Evolutionary conservation across 2,888 invertebrate species (phyloP).

Genomic region (Drosophila formosana): DNA sequence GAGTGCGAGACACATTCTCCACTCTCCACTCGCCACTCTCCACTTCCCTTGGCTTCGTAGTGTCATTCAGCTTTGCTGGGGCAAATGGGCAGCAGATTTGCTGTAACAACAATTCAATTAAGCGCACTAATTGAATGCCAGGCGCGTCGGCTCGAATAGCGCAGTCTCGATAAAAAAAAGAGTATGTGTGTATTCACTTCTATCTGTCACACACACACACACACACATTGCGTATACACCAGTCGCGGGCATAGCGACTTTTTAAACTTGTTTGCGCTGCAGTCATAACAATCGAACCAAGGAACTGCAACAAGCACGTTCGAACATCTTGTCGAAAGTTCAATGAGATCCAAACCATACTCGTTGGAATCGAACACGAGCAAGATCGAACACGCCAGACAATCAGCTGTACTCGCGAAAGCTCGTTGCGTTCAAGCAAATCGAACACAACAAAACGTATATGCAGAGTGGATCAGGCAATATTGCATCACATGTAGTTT

Average conservation of each 20-base stretch:
- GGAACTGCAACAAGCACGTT: too few relatives aligned
- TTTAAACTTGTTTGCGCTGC: background rate
- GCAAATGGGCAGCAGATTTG: slow-evolving; percentile 71
- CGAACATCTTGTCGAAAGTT: too few relatives aligned
- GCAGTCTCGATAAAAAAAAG: slow-evolving; percentile 22
- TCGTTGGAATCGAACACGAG: too few relatives aligned
- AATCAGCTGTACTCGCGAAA: too few relatives aligned
- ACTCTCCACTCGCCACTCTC: background rate
- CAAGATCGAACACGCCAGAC: too few relatives aligned
- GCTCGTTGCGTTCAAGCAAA: too few relatives aligned
- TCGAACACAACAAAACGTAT: too few relatives aligned
- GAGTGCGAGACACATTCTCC: slow-evolving; percentile 37
- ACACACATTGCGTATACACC: slow-evolving; percentile 15
- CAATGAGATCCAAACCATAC: too few relatives aligned
- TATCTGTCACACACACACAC: slow-evolving; percentile 17
- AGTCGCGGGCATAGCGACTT: slow-evolving; percentile 4
- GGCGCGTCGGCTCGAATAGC: slow-evolving; percentile 56
- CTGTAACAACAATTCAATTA: slow-evolving; percentile 82
- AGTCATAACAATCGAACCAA: background rate
- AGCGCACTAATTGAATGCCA: slow-evolving; percentile 79
- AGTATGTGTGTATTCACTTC: slow-evolving; percentile 13
- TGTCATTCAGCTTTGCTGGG: slow-evolving; percentile 10
- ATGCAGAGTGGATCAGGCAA: too few relatives aligned
- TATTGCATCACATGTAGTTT: too few relatives aligned
- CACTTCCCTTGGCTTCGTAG: background rate